These are phyloP conservation scores for Embidobia sp. DNA, from an alignment of 2,888 invertebrate species.

Conservation along the genomic window DNA sequence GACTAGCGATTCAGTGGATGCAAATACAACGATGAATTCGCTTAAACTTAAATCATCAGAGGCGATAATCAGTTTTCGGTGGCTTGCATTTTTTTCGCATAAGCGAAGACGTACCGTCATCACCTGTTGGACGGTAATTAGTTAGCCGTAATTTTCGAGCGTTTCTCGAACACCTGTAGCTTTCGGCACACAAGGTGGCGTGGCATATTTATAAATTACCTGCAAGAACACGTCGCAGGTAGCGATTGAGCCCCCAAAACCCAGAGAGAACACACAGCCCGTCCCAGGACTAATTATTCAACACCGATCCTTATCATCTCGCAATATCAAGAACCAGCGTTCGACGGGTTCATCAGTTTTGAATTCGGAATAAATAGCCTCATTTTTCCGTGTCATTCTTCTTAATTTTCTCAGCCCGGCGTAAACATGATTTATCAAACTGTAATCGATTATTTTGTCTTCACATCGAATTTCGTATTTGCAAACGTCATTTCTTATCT, in stretches of 20 bases:
- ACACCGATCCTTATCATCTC: constrained; percentile 61
- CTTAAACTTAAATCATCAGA: constrained; percentile 22
- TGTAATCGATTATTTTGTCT: constrained; percentile 17
- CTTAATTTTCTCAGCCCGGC: constrained; percentile 11
- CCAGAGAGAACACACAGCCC: constrained; percentile 33
- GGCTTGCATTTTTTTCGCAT: constrained; percentile 51
- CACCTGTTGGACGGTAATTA: constrained; percentile 72
- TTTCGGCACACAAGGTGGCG: constrained; percentile 64
- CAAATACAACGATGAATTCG: neutral
- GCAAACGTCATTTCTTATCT: too few species aligned
- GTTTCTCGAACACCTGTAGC: constrained; percentile 68
- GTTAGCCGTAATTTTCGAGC: constrained; percentile 68
- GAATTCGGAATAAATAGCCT: constrained; percentile 34
- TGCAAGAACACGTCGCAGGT: constrained; percentile 62
- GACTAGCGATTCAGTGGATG: too few species aligned
- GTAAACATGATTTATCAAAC: constrained; percentile 8
- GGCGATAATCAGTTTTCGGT: constrained; percentile 61
- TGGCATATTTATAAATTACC: constrained; percentile 68
- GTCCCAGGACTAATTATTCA: constrained; percentile 62
- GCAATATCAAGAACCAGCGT: constrained; percentile 30
- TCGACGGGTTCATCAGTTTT: constrained; percentile 53
- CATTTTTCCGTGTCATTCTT: constrained; percentile 47
- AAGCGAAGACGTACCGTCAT: constrained; percentile 64
- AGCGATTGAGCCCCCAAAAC: constrained; percentile 62
- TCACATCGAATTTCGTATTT: too few species aligned